Percentiles rank a stretch among this genome's conserved stretches.
Conservation (phyloP, 2,888 invertebrate species). For the Loripinus fragilis region DNA sequence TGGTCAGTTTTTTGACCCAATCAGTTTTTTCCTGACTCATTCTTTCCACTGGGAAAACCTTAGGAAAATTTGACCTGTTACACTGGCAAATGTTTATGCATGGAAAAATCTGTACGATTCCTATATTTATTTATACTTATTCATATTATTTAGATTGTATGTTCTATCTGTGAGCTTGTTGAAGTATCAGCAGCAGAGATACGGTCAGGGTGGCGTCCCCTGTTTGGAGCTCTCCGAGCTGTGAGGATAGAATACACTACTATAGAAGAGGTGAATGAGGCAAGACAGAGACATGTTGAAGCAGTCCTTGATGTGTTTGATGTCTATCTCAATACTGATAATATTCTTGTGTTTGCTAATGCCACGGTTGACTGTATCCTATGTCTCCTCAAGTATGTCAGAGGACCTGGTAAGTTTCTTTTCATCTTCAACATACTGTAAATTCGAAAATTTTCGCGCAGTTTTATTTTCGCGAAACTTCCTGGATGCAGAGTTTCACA, state of each 20-base stretch:
- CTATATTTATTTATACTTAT: no score
- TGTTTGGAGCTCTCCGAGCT: constrained; percentile 96
- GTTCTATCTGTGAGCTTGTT: constrained; percentile 97
- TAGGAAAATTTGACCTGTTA: no score
- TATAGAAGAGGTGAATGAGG: constrained; percentile 81
- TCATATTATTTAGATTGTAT: constrained; percentile 90
- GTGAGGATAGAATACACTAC: constrained; percentile 85
- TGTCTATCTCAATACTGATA: constrained; percentile 94
- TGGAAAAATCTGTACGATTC: no score
- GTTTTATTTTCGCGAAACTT: no score
- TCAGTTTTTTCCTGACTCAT: no score
- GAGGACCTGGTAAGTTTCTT: constrained; percentile 87
- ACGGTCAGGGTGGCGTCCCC: constrained; percentile 96
- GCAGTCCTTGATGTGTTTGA: constrained; percentile 92
- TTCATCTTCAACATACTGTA: no score
- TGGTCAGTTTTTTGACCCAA: no score
- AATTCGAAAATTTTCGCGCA: no score
- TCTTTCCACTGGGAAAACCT: no score
- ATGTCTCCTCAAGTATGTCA: constrained; percentile 91
- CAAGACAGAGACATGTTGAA: constrained; percentile 81
- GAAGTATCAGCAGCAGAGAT: constrained; percentile 97
- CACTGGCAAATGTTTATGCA: no score
- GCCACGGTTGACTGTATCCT: constrained; percentile 97
- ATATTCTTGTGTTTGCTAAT: constrained; percentile 96
- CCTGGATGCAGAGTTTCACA: no score